Evolutionary conservation across 2,797 vertebrate species (phyloP), one percentile per base, ranked within the genome.

Genomic region (Lemur catta): DNA sequence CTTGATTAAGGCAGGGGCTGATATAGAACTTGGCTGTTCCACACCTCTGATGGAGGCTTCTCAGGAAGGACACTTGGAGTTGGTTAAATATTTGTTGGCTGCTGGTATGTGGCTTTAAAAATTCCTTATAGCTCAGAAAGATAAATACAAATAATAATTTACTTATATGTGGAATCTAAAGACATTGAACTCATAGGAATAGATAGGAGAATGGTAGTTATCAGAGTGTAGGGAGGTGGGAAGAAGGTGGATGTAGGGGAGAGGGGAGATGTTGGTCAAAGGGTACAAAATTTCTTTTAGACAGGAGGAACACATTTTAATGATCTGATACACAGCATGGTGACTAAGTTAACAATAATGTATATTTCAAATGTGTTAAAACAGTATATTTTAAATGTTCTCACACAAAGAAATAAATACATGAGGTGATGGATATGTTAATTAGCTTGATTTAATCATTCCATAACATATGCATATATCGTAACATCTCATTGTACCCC

Each of bases 1-100:
- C 97, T 99, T 99, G 76, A 99, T 99, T 98, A 99, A 99, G 97
- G 99, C 99, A 4, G 99, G 99, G 46, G 99, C 99, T 71, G 99
- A 99, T 98, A 99, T 99, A 84, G 99, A 99, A 98, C 98, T 99
- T 78, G 99, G 99, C 91, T 99, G 99, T 98, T 99, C 99, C 43
- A 99, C 99, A 43, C 99, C 99, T 95, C 98, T 99, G 94, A 99
- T 99, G 99, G 99, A 99, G 98, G 99, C 99, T 91, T 99, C 99
- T 94, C 99, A 99, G 98, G 99, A 99, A 97, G 99, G 99, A 95
- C 99, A 99, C 98, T 99, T 99, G 93, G 99, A 99, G 97, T 98
- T 99, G 98, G 99, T 99, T 97, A 99, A 99, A 98, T 99, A 99
- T 98, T 99, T 99, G 84, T 98, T 99, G 97, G 99, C 99, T 98